Conservation (phyloP, 2,888 invertebrate species). For the Brachyopa scutellaris region DNA sequence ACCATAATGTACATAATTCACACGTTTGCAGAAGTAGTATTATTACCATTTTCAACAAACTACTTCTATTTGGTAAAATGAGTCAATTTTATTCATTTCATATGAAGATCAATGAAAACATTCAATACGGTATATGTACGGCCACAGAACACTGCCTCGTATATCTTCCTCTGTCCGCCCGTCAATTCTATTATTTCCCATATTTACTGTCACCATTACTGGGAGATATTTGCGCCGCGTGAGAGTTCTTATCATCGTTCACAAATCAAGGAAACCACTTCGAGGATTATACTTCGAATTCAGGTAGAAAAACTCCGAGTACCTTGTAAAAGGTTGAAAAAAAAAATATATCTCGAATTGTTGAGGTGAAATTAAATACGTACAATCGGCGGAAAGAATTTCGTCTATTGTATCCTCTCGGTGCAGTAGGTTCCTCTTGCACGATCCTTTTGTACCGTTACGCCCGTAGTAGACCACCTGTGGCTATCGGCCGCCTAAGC, state of each 20-base stretch:
- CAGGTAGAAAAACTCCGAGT: slow-evolving; percentile 43
- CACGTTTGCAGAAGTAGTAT: no score
- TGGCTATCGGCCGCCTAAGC: slow-evolving; percentile 36
- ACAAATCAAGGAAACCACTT: slow-evolving; percentile 16
- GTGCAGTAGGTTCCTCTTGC: slow-evolving; percentile 14
- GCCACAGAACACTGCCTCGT: no score
- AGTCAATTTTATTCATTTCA: no score
- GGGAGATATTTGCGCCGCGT: slow-evolving; percentile 48
- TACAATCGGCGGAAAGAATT: slow-evolving; percentile 36
- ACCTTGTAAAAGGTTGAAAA: slow-evolving; percentile 29
- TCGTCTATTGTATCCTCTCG: slow-evolving; percentile 37
- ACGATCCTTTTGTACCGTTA: slow-evolving; percentile 61
- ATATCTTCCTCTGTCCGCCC: no score
- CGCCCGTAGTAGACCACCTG: slow-evolving; percentile 48
- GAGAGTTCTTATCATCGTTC: slow-evolving; percentile 44
- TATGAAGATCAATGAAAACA: slow-evolving; percentile 8
- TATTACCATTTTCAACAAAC: no score
- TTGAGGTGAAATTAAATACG: slow-evolving; percentile 57
- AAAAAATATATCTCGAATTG: slow-evolving; percentile 27
- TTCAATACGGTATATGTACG: neutral
- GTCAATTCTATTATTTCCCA: slow-evolving; percentile 31
- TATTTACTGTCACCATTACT: slow-evolving; percentile 60
- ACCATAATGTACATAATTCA: no score
- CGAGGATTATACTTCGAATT: slow-evolving; percentile 16
- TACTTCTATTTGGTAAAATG: no score